A percentile compares a stretch with the other conserved stretches of the same genome.
Conservation (phyloP, 2,888 invertebrate species). For the Rhyacophila evoluta region DNA sequence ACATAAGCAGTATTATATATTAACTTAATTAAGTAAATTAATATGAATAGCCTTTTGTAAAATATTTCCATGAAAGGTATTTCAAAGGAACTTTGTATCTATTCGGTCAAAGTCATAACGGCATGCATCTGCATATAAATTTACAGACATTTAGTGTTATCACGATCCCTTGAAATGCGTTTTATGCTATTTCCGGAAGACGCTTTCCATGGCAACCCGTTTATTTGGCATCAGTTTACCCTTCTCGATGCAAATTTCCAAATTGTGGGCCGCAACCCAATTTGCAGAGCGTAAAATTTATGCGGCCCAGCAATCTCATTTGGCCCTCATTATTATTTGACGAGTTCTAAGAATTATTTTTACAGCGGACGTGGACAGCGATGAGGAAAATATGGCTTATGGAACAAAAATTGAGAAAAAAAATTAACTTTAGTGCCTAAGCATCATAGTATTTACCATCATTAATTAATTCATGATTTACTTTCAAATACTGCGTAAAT, state of each 20-base stretch:
- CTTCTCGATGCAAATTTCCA: conserved; percentile 23
- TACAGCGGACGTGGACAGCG: not conserved
- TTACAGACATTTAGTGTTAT: not conserved
- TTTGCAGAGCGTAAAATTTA: conserved; percentile 30
- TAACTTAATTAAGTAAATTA: too few species aligned
- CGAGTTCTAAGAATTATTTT: conserved; percentile 31
- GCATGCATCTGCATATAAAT: not conserved
- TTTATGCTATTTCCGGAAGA: not conserved
- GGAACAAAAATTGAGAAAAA: not conserved
- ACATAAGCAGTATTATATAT: too few species aligned
- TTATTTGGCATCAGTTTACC: not conserved
- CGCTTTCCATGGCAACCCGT: not conserved
- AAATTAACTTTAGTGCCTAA: too few species aligned
- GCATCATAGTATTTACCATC: too few species aligned
- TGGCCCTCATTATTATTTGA: conserved; percentile 37
- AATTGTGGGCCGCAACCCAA: conserved; percentile 31
- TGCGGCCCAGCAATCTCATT: conserved; percentile 33
- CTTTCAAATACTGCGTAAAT: too few species aligned
- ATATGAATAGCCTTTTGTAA: too few species aligned
- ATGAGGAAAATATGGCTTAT: not conserved
- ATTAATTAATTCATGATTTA: too few species aligned
- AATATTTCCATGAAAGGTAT: too few species aligned
- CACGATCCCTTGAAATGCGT: conserved; percentile 3
- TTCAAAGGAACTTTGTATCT: too few species aligned
- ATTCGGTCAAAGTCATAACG: not conserved